Conservation (phyloP, 2,113 vertebrate species). For the Podocnemis expansa region DNA sequence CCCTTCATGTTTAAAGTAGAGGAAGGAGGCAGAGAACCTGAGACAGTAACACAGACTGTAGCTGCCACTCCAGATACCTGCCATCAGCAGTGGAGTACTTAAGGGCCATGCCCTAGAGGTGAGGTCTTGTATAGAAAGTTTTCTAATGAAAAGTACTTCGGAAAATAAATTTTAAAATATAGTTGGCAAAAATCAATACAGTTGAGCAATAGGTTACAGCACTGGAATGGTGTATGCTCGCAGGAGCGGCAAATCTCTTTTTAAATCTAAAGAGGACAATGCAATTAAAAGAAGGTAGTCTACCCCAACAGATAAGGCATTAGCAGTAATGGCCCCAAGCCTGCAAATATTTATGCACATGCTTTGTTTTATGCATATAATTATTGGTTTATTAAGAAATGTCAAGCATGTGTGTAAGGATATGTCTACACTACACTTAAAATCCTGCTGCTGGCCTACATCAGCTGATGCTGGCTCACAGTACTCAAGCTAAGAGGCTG, state of each 20-base stretch:
- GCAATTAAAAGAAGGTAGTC: neutral
- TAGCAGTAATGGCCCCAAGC: neutral
- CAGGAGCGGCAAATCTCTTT: neutral
- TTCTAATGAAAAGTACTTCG: neutral
- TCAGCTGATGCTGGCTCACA: too few relatives aligned
- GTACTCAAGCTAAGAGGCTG: too few relatives aligned
- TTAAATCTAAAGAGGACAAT: neutral
- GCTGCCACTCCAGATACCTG: rapidly evolving
- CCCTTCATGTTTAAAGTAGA: neutral
- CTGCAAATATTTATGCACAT: neutral
- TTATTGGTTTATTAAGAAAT: neutral
- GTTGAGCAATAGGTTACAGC: neutral
- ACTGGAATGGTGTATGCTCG: neutral
- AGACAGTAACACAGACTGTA: rapidly evolving
- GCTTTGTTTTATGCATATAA: neutral
- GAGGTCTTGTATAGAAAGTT: rapidly evolving
- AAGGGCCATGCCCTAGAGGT: rapidly evolving
- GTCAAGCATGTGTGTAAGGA: neutral
- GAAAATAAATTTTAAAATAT: neutral
- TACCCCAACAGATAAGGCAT: neutral
- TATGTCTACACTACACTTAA: neutral
- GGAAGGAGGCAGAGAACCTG: neutral
- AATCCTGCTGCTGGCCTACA: neutral
- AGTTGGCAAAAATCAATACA: neutral
- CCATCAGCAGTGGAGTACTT: rapidly evolving